Conservation (phyloP, 1,140 invertebrate species). For the Ceratosolen fusciceps region DNA sequence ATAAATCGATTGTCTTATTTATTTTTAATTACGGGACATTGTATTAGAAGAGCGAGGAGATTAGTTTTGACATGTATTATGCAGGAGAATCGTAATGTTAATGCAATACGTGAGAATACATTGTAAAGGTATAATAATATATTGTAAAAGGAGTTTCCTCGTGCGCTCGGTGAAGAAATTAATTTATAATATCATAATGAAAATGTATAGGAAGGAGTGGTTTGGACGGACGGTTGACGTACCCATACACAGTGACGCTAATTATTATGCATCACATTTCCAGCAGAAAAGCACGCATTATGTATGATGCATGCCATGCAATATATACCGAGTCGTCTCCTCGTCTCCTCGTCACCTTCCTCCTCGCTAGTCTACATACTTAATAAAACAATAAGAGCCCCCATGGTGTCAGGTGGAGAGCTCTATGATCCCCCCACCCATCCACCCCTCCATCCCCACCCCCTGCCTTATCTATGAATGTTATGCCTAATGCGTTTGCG, state of each 20-base stretch:
- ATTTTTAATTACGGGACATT: too few relatives aligned
- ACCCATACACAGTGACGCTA: constrained; percentile 3
- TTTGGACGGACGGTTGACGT: background rate
- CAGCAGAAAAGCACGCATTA: background rate
- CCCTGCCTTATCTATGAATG: background rate
- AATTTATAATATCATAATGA: too few relatives aligned
- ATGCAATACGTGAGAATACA: too few relatives aligned
- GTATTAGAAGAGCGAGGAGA: too few relatives aligned
- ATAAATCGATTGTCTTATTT: too few relatives aligned
- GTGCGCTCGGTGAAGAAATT: too few relatives aligned
- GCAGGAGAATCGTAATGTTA: too few relatives aligned
- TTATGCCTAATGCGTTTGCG: background rate
- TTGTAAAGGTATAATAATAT: too few relatives aligned
- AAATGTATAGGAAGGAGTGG: background rate
- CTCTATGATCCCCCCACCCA: background rate
- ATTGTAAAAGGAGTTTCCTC: too few relatives aligned
- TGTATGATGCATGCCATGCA: background rate
- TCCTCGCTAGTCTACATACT: background rate
- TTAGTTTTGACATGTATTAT: too few relatives aligned
- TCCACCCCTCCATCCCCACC: too few relatives aligned
- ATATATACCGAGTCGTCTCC: background rate
- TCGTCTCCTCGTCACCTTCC: too few relatives aligned
- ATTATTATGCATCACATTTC: constrained; percentile 9
- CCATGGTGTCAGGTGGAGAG: background rate
- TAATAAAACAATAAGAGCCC: background rate